Percentiles rank a stretch among this genome's conserved stretches.
Conservation (phyloP, 2,797 vertebrate genomes). For the Spondyliosoma cantharus region DNA sequence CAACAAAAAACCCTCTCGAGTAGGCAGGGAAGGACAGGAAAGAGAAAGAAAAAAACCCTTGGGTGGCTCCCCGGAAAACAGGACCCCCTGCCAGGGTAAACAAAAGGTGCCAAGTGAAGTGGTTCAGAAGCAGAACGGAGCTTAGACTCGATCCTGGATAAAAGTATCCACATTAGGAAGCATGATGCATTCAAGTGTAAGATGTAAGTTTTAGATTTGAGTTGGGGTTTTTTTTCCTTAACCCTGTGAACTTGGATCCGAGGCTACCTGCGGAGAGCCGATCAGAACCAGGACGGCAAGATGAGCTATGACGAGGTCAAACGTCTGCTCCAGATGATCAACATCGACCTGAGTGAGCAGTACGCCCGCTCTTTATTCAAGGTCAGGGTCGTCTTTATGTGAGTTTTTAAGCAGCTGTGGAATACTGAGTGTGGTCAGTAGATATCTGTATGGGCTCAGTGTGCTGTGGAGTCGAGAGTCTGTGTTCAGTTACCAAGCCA, state of each 20-base stretch:
- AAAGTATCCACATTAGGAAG: background rate
- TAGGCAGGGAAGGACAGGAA: background rate
- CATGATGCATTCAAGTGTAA: background rate
- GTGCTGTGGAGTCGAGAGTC: conserved; percentile 46
- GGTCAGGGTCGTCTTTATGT: conserved; percentile 79
- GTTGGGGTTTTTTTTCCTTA: conserved; percentile 78
- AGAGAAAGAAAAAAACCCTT: background rate
- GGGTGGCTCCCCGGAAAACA: background rate
- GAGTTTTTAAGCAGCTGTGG: conserved; percentile 2
- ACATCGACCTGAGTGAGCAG: conserved; percentile 93
- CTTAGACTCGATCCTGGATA: no score
- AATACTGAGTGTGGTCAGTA: background rate
- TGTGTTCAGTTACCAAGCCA: conserved; percentile 67
- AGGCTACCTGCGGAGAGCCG: conserved; percentile 89
- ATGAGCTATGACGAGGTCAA: conserved; percentile 97
- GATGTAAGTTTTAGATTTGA: background rate
- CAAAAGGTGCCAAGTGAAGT: background rate
- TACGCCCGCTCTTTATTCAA: conserved; percentile 92
- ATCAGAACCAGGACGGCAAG: conserved; percentile 93
- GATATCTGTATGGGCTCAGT: conserved; percentile 23
- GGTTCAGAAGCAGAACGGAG: background rate
- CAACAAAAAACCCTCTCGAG: background rate
- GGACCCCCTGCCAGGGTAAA: background rate
- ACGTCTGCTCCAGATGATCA: conserved; percentile 93
- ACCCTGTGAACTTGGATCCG: conserved; percentile 90